Evolutionary conservation across 2,888 invertebrate genomes (phyloP), one percentile per base, ranked within the genome.

Genomic region (Lochmaea capreae): DNA sequence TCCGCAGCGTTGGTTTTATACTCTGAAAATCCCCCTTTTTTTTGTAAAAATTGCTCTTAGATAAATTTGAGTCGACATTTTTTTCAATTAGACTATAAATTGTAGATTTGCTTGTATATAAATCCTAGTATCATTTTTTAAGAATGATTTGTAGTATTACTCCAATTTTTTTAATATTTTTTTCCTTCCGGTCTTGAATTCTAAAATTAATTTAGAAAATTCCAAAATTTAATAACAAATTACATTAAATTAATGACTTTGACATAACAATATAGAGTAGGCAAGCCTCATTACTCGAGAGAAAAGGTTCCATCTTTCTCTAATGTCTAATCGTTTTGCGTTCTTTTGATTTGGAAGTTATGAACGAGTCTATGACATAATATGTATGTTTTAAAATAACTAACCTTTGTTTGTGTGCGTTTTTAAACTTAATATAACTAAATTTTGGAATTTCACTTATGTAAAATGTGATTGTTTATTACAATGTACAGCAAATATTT

Each of bases 1-100:
- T 71, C 68, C n/a, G 11, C 49, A 57, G 16, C 18, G 63, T 72
- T 63, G 57, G 14, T 59, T 67, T 68, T 52, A 9, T 54, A 18
- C 18, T 16, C 10, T 10, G 57, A 67, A 43, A 42, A 69, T 12
- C 16, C 42, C 22, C 12, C 22, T 57, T 57, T 16, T 46, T 11
- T 46, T 46, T 18, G 18, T 54, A 16, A 16, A 18, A 54, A 54
- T 54, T 10, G 16, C 2, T 16, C 4, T 54, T n/a, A 54, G 16
- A 49, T 49, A 49, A 12, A 49, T 49, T 49, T 49, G 14, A 46
- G 4, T 46, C 43, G 12, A 46, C 43, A 12, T 12, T 46, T 14
- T 46, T 43, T 12, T 14, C 43, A 12, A 11, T 4, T 3, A 33
- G 10, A 46, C 43, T 12, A 46, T 4, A 46, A 14, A 46, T 46